Percentiles rank a stretch among this genome's conserved stretches.
These are phyloP conservation scores for Hermodice carunculata DNA, from an alignment of 2,888 invertebrate species.

Conservation along the genomic window DNA sequence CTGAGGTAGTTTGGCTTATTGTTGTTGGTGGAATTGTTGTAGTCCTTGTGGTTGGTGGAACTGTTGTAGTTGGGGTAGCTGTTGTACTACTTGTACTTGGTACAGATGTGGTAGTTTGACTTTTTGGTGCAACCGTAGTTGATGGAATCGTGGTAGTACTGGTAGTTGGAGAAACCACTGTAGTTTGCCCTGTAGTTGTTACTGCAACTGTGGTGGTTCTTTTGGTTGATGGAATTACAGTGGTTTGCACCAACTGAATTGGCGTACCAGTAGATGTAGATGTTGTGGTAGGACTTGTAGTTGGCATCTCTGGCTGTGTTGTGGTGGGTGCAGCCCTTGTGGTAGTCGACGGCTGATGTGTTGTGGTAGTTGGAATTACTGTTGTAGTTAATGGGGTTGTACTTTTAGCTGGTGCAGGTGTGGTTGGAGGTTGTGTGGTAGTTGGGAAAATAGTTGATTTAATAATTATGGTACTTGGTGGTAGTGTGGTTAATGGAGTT, in stretches of 20 bases:
- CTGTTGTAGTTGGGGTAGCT: background rate
- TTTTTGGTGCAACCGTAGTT: too few relatives aligned
- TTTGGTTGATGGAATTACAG: background rate
- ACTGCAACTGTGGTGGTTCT: background rate
- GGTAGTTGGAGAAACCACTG: background rate
- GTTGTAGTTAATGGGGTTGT: background rate
- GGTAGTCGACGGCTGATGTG: background rate
- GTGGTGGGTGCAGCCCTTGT: background rate
- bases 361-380: background rate
- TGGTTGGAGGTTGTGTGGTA: background rate
- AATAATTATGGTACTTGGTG: too few relatives aligned
- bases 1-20: background rate
- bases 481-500: too few relatives aligned
- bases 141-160: conserved; percentile 1
- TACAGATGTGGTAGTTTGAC: background rate
- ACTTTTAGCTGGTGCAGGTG: background rate
- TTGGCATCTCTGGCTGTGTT: background rate
- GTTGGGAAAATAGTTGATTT: background rate
- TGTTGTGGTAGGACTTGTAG: background rate
- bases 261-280: background rate
- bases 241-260: too few relatives aligned
- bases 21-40: background rate
- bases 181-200: background rate
- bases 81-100: background rate
- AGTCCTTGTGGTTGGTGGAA: background rate